phyloP scores from a whole-genome alignment of 2,113 vertebrate species.

The Antigone vipio region DNA sequence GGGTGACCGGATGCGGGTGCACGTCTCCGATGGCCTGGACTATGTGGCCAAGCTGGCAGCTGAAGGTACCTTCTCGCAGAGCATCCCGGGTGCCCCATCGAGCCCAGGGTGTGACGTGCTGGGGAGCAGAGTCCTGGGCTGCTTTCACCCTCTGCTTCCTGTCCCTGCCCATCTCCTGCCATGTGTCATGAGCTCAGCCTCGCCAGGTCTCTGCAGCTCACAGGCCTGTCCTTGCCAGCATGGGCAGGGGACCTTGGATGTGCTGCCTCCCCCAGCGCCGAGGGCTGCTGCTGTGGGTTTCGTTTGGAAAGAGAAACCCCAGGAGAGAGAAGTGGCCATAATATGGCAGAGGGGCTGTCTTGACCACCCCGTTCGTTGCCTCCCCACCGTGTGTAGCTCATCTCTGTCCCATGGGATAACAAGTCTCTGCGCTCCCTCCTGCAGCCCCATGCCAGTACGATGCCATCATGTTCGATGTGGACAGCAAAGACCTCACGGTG shows the following conservation, averaged over 20 bases:
- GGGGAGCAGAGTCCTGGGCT: not conserved
- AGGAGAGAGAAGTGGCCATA: not conserved
- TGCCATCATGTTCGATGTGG: conserved; percentile 92
- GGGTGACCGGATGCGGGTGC: conserved; percentile 83
- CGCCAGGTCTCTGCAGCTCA: not conserved
- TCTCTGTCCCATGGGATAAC: not conserved
- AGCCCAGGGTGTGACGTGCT: not conserved
- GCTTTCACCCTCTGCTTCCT: not conserved
- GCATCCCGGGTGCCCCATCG: rapidly evolving
- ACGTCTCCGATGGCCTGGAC: conserved; percentile 86
- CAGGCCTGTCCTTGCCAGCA: not conserved
- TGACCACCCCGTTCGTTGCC: not conserved
- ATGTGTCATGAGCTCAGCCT: not conserved
- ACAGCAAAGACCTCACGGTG: conserved; percentile 89
- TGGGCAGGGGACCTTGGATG: not conserved
- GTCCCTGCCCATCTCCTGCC: not conserved
- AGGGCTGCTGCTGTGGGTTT: not conserved
- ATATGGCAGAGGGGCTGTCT: not conserved
- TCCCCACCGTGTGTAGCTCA: rapidly evolving
- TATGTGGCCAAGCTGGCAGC: conserved; percentile 77
- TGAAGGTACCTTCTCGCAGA: conserved; percentile 69
- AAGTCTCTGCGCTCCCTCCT: not conserved
- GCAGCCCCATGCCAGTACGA: conserved; percentile 79
- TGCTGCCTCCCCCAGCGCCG: not conserved
- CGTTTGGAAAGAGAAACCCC: not conserved